These are phyloP conservation scores for Conops quadrifasciatus DNA, from an alignment of 2,888 invertebrate genomes.

Conservation along the genomic window DNA sequence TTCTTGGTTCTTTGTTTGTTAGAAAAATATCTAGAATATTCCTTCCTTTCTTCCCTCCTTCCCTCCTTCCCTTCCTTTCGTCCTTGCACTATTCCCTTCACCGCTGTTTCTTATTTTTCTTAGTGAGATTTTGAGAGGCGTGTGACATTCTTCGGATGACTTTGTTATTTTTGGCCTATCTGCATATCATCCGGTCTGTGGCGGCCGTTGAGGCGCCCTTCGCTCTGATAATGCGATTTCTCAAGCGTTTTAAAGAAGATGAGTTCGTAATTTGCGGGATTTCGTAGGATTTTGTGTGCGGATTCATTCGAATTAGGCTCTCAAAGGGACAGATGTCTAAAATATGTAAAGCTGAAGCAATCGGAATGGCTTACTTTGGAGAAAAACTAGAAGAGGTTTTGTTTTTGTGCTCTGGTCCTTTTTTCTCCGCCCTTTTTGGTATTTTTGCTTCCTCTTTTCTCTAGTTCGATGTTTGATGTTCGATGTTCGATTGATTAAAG, in stretches of 20 bases:
- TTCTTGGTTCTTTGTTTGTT: slow-evolving; percentile 2
- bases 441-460: too few species aligned
- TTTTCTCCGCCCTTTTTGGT: too few species aligned
- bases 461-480: too few species aligned
- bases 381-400: too few species aligned
- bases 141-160: slow-evolving; percentile 47
- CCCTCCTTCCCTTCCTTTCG: background rate
- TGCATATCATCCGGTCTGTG: background rate
- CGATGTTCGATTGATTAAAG: background rate
- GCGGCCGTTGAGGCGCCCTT: slow-evolving; percentile 38
- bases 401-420: background rate
- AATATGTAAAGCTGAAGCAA: background rate
- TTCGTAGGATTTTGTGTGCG: slow-evolving; percentile 43
- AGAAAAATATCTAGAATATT: slow-evolving; percentile 11
- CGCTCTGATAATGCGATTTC: slow-evolving; percentile 56
- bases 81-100: background rate
- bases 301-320: slow-evolving; percentile 25
- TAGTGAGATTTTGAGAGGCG: slow-evolving; percentile 53
- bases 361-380: too few species aligned
- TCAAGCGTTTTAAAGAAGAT: slow-evolving; percentile 47
- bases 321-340: slow-evolving; percentile 13
- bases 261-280: slow-evolving; percentile 57
- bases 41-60: background rate
- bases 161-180: slow-evolving; percentile 17
- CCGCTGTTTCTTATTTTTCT: background rate